Evolutionary conservation across 2,888 invertebrate species (phyloP).

Genomic region (Chaetoderma sp.): DNA sequence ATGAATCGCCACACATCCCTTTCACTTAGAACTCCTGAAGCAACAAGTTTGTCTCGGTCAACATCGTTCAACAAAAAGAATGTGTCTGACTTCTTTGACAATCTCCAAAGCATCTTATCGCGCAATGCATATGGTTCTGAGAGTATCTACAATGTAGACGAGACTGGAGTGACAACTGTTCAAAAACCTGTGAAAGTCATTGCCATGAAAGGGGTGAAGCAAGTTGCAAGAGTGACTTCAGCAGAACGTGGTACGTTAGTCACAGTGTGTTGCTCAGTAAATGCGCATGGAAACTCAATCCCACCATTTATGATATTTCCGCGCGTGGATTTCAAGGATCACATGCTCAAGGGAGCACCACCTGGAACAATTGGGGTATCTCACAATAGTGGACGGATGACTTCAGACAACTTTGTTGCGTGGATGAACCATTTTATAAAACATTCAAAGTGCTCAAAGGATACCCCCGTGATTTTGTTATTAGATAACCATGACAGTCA

Average conservation of each 20-base stretch:
- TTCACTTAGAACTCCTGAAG: slow-evolving; percentile 33
- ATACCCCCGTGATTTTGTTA: slow-evolving; percentile 44
- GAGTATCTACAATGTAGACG: slow-evolving; percentile 11
- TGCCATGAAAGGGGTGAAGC: slow-evolving; percentile 4
- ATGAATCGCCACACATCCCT: slow-evolving; percentile 24
- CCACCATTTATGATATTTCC: slow-evolving; percentile 22
- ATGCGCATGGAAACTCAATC: slow-evolving; percentile 10
- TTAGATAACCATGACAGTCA: slow-evolving; percentile 57
- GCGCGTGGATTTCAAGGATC: slow-evolving; percentile 12
- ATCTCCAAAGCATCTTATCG: slow-evolving; percentile 16
- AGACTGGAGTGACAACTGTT: slow-evolving; percentile 19
- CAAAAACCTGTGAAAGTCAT: slow-evolving; percentile 21
- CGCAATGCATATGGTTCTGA: not conserved
- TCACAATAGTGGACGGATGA: slow-evolving; percentile 31
- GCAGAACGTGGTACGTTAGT: slow-evolving; percentile 16
- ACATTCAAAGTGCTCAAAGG: slow-evolving; percentile 41
- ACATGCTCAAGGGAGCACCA: slow-evolving; percentile 8
- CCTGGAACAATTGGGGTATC: slow-evolving; percentile 15
- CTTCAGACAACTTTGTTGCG: slow-evolving; percentile 19
- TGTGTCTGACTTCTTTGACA: slow-evolving; percentile 24
- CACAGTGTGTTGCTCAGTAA: slow-evolving; percentile 7
- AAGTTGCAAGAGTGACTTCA: slow-evolving; percentile 13
- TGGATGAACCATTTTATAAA: slow-evolving; percentile 49
- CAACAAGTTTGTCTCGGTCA: slow-evolving; percentile 30
- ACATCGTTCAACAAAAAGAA: slow-evolving; percentile 34